Evolutionary conservation across 2,888 invertebrate species (phyloP), one percentile per base, ranked within the genome.

Genomic region (Leucoptera coffeella): DNA sequence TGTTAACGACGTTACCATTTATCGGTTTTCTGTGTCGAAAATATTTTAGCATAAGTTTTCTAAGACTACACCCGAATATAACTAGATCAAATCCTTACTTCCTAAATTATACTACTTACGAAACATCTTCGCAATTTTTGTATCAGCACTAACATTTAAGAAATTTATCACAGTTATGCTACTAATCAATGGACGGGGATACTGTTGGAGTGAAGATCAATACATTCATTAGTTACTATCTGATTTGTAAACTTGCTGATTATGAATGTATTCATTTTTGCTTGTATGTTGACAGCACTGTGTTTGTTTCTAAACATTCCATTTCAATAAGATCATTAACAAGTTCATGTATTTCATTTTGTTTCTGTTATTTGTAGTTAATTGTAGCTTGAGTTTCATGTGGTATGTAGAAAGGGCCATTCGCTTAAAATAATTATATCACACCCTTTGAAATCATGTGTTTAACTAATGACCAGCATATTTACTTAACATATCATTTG

Each of bases 191-290:
- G 32, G 30, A 37, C 25, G 45, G 43, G 45, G 49, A 42, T 45
- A 40, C 42, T 43, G 45, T 46, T 48, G 45, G 41, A 27, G 37
- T 44, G 39, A 42, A 42, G 35, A 39, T 40, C 32, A 40, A 42
- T 39, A 43, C 36, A 41, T 32, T 35, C 23, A 8, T 20, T n/a
- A 14, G 12, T 17, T 12, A 22, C 9, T 12, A 8, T 3, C 4
- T 12, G 3, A 25, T 15, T 14, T 25, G 25, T 14, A 14, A 9
- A n/a, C 9, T 14, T 13, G 3, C 8, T 17, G 9, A 23, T 13
- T 23, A 17, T 12, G 14, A 23, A 25, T 41, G 39, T 45, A 38
- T 40, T 40, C 34, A 35, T 39, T 38, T 43, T 42, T 43, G 34
- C 28, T 38, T 32, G 30, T 29, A 33, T 44, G 40, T 41, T 39